Conservation (phyloP, 2,888 invertebrate species). For the Trimorus sp. region DNA sequence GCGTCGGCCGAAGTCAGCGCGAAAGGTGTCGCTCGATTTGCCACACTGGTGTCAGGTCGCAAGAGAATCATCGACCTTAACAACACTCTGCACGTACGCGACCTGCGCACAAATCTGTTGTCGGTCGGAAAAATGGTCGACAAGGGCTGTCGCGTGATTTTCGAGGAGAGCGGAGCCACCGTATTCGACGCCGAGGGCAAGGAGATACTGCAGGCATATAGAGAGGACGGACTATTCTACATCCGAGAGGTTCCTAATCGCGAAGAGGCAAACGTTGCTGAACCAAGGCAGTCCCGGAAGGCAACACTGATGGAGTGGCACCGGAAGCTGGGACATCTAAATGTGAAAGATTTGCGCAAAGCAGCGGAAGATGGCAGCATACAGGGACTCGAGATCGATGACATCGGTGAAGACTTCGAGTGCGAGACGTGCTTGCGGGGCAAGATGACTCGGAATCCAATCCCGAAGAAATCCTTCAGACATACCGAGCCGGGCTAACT, state of each 20-base stretch:
- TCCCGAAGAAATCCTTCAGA: conserved; percentile 51
- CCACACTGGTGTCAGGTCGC: conserved; percentile 14
- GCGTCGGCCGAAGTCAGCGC: conserved; percentile 14
- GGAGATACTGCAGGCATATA: not conserved
- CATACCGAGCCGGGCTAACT: conserved; percentile 61
- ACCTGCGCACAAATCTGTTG: conserved; percentile 28
- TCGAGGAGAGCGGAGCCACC: conserved; percentile 8
- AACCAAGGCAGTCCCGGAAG: not conserved
- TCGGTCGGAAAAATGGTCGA: conserved; percentile 42
- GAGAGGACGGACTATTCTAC: conserved; percentile 3
- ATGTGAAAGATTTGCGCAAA: conserved; percentile 18
- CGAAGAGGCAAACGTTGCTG: conserved; percentile 1
- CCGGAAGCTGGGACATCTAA: conserved; percentile 23
- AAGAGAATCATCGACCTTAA: conserved; percentile 8
- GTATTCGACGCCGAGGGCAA: conserved; percentile 1
- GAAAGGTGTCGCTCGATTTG: conserved; percentile 32
- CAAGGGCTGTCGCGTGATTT: conserved; percentile 20
- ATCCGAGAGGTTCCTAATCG: not conserved
- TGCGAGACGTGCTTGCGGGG: conserved; percentile 60
- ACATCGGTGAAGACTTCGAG: conserved; percentile 28
- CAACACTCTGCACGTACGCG: conserved; percentile 31
- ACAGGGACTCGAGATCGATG: conserved; percentile 6
- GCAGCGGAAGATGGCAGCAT: conserved; percentile 4
- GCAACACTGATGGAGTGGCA: conserved; percentile 13
- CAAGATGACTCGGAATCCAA: conserved; percentile 60